Percentiles rank a stretch among this genome's conserved stretches.
Evolutionary conservation across 2,113 vertebrate species (phyloP).

Genomic region (Psettodes erumei): DNA sequence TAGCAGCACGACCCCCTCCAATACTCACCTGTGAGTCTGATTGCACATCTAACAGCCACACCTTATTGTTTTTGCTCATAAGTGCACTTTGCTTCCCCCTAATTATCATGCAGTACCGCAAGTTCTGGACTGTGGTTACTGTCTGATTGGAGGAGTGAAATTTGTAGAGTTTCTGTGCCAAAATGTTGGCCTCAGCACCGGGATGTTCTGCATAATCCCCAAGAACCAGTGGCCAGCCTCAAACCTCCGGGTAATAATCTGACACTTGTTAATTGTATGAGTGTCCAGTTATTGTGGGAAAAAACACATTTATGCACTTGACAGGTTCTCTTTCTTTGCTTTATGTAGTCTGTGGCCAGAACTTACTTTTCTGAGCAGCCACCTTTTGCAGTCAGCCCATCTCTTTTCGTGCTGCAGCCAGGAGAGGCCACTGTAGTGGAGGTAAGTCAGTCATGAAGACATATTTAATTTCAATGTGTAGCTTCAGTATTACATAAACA

Average conservation of each 20-base stretch:
- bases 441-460: slow-evolving; percentile 77
- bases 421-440: slow-evolving; percentile 84
- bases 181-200: slow-evolving; percentile 87
- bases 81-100: neutral
- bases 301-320: neutral
- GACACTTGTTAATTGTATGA: neutral
- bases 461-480: neutral
- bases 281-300: neutral
- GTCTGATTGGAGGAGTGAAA: slow-evolving; percentile 90
- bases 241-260: slow-evolving; percentile 83
- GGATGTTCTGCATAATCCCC: slow-evolving; percentile 89
- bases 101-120: slow-evolving; percentile 82
- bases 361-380: slow-evolving; percentile 83
- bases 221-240: slow-evolving; percentile 85
- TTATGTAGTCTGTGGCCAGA: slow-evolving; percentile 78
- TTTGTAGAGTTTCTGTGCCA: slow-evolving; percentile 82
- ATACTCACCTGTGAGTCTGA: slow-evolving; percentile 88
- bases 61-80: fast-evolving
- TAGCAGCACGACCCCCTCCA: slow-evolving; percentile 87
- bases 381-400: slow-evolving; percentile 89
- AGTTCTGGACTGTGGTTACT: slow-evolving; percentile 89
- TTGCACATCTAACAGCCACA: no score
- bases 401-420: slow-evolving; percentile 86
- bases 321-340: neutral
- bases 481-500: neutral